Conservation (phyloP, 2,888 invertebrate genomes). For the Leistus spinibarbis region DNA sequence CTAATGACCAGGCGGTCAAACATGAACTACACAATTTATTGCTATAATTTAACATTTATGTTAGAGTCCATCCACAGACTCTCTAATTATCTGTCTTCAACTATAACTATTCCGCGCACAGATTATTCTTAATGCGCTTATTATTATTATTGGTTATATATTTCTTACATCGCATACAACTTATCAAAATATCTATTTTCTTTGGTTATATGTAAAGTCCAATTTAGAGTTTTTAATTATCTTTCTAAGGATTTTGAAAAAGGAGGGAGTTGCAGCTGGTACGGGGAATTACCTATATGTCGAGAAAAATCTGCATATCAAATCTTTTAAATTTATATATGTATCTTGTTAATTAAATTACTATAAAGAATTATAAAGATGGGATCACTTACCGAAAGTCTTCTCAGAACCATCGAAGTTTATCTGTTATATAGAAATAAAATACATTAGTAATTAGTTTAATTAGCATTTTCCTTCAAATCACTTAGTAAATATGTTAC, state of each 20-base stretch:
- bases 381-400: neutral
- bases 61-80: slow-evolving; percentile 4
- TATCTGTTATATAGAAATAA: neutral
- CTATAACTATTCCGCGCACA: neutral
- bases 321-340: neutral
- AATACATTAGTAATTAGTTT: neutral
- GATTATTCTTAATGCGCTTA: neutral
- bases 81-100: slow-evolving; percentile 3
- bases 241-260: too few relatives aligned
- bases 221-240: too few relatives aligned
- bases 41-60: slow-evolving; percentile 21
- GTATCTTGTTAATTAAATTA: neutral
- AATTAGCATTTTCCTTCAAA: neutral
- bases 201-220: too few relatives aligned
- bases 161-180: too few relatives aligned
- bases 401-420: neutral
- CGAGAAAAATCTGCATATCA: too few relatives aligned
- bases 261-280: neutral
- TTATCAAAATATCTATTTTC: neutral
- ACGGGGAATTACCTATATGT: too few relatives aligned
- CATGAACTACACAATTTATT: slow-evolving; percentile 17
- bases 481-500: neutral
- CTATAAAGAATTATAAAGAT: neutral
- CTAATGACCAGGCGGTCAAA: slow-evolving; percentile 26
- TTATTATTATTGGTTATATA: neutral